Evolutionary conservation across 2,113 vertebrate species (phyloP).

Genomic region (Blennius ocellaris): DNA sequence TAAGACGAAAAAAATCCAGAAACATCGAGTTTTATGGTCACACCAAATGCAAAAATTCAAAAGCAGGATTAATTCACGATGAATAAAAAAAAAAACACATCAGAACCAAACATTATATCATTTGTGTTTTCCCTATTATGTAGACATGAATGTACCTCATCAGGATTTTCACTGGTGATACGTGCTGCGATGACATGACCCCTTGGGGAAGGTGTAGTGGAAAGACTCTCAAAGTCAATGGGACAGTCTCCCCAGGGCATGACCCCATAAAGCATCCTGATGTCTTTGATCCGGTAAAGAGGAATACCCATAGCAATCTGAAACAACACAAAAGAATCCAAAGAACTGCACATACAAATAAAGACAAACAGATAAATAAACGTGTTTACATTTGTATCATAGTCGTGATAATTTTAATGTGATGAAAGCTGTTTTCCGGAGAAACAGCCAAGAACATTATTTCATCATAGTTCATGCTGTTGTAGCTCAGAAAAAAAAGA

Average conservation of each 20-base stretch:
- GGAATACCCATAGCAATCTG: slow-evolving; percentile 99
- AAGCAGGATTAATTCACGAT: too few relatives aligned
- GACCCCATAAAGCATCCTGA: slow-evolving; percentile 94
- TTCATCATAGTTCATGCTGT: not conserved
- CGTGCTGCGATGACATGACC: slow-evolving; percentile 98
- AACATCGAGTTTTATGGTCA: not conserved
- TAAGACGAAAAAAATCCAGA: not conserved
- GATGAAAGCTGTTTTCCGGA: too few relatives aligned
- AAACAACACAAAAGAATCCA: not conserved
- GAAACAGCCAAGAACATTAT: not conserved
- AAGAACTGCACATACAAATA: too few relatives aligned
- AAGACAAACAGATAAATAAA: too few relatives aligned
- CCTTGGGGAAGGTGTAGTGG: slow-evolving; percentile 90
- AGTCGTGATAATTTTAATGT: too few relatives aligned
- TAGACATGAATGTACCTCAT: slow-evolving; percentile 85
- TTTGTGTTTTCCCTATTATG: not conserved
- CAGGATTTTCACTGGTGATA: slow-evolving; percentile 99
- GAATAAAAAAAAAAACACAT: not conserved
- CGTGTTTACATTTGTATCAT: too few relatives aligned
- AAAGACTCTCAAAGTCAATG: slow-evolving; percentile 94
- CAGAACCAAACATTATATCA: not conserved
- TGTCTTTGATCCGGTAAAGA: slow-evolving; percentile 96
- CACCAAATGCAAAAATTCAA: too few relatives aligned
- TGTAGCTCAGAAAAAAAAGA: not conserved
- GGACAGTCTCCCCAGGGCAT: slow-evolving; percentile 93